phyloP scores from a whole-genome alignment of 2,888 invertebrate genomes.

The Conus canariensis region DNA sequence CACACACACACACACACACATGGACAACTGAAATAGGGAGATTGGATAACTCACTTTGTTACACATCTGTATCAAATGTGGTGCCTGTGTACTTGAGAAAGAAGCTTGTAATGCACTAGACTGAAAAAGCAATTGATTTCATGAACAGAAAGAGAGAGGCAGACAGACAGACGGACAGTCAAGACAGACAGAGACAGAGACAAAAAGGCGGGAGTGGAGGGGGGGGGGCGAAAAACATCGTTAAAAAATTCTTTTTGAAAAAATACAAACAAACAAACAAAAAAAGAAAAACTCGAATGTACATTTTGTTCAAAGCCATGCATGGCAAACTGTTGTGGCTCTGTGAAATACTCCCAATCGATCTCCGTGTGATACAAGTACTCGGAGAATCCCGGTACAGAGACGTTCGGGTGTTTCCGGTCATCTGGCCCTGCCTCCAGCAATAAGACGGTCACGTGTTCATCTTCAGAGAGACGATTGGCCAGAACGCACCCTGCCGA shows the following conservation, averaged over 20 bases:
- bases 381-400: constrained; percentile 45
- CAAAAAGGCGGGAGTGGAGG: not conserved
- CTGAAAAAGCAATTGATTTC: too few relatives aligned
- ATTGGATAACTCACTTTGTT: too few relatives aligned
- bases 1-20: too few relatives aligned
- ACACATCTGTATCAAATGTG: too few relatives aligned
- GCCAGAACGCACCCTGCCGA: constrained; percentile 81
- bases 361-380: constrained; percentile 31
- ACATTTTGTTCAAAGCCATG: constrained; percentile 43
- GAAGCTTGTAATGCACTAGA: too few relatives aligned
- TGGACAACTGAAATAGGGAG: too few relatives aligned
- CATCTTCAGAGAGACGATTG: constrained; percentile 78
- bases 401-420: constrained; percentile 57
- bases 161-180: too few relatives aligned
- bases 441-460: constrained; percentile 74
- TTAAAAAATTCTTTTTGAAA: not conserved
- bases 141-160: too few relatives aligned
- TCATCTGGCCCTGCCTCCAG: constrained; percentile 80
- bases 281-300: not conserved
- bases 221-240: not conserved
- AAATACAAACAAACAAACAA: not conserved
- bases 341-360: constrained; percentile 47
- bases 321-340: constrained; percentile 44
- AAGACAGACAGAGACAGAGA: too few relatives aligned
- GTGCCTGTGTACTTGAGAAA: too few relatives aligned